Conservation (phyloP, 2,888 invertebrate species). For the Andrena dorsata region DNA sequence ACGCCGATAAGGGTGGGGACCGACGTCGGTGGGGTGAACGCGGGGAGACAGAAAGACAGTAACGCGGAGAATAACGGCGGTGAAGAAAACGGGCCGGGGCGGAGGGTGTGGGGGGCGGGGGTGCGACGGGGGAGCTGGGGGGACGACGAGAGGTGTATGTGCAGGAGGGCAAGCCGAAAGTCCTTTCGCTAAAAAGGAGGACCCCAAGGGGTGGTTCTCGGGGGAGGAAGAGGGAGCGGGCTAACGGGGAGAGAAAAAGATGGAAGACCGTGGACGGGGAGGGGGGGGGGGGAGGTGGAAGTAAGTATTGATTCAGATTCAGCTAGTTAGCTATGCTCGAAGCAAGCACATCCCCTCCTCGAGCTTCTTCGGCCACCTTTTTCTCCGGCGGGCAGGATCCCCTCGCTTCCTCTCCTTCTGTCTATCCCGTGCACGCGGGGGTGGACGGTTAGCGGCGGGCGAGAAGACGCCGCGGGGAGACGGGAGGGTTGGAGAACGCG, state of each 20-base stretch:
- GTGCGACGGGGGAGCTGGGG: conserved; percentile 2
- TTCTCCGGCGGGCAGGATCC: conserved; percentile 57
- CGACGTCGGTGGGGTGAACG: conserved; percentile 14
- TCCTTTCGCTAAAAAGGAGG: conserved; percentile 61
- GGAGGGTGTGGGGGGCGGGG: not conserved
- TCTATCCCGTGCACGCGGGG: conserved; percentile 47
- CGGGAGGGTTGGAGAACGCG: conserved; percentile 38
- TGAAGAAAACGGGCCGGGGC: not conserved
- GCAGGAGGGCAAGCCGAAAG: conserved; percentile 58
- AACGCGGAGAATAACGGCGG: conserved; percentile 27
- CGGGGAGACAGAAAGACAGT: conserved; percentile 25
- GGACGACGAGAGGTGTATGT: conserved; percentile 33
- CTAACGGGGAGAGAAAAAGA: conserved; percentile 44
- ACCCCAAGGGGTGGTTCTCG: conserved; percentile 30
- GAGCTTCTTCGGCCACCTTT: conserved; percentile 54
- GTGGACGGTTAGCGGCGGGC: conserved; percentile 47
- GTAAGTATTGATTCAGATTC: conserved; percentile 83
- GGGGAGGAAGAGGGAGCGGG: conserved; percentile 28
- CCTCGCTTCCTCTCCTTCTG: conserved; percentile 43
- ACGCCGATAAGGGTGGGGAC: conserved; percentile 37
- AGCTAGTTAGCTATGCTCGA: conserved; percentile 83
- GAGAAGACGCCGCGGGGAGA: conserved; percentile 33
- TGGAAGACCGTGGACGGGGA: conserved; percentile 63
- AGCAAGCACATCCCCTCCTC: conserved; percentile 70
- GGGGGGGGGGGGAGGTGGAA: conserved; percentile 70